Evolutionary conservation across 2,113 vertebrate species (phyloP).

Genomic region (Albula glossodonta): DNA sequence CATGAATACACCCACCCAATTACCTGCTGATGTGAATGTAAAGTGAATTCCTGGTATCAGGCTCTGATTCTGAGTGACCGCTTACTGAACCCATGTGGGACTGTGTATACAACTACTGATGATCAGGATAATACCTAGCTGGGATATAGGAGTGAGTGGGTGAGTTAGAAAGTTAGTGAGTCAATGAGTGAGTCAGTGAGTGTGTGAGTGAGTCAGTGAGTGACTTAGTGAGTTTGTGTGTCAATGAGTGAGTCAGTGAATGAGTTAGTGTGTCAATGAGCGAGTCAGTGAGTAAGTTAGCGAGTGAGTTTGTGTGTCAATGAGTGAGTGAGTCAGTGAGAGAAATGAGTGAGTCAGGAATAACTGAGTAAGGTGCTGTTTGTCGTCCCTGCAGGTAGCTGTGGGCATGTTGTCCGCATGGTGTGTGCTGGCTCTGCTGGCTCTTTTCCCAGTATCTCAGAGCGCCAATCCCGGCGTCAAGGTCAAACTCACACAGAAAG

Average conservation of each 20-base stretch:
- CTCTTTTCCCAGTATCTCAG: slow-evolving; percentile 38
- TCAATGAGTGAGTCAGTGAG: too few species aligned
- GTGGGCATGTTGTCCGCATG: slow-evolving; percentile 52
- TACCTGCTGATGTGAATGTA: neutral
- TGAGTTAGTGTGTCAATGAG: too few species aligned
- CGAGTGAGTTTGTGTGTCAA: too few species aligned
- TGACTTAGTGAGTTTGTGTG: too few species aligned
- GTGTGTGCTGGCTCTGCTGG: slow-evolving; percentile 48
- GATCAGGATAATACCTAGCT: neutral
- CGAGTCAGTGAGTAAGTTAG: too few species aligned
- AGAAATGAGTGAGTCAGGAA: too few species aligned
- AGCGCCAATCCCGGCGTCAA: slow-evolving; percentile 61
- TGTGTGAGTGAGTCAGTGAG: too few species aligned
- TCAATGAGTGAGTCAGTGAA: too few species aligned
- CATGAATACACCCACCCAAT: neutral
- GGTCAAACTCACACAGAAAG: slow-evolving; percentile 63
- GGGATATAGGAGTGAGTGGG: too few species aligned
- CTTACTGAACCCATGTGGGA: neutral
- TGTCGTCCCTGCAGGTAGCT: slow-evolving; percentile 22
- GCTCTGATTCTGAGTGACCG: neutral
- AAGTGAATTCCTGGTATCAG: neutral
- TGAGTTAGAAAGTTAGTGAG: neutral
- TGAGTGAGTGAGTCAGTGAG: too few species aligned
- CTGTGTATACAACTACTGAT: neutral
- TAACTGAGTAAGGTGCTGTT: neutral